Conservation (phyloP, 2,797 vertebrate species). For the Thamnophis elegans region DNA sequence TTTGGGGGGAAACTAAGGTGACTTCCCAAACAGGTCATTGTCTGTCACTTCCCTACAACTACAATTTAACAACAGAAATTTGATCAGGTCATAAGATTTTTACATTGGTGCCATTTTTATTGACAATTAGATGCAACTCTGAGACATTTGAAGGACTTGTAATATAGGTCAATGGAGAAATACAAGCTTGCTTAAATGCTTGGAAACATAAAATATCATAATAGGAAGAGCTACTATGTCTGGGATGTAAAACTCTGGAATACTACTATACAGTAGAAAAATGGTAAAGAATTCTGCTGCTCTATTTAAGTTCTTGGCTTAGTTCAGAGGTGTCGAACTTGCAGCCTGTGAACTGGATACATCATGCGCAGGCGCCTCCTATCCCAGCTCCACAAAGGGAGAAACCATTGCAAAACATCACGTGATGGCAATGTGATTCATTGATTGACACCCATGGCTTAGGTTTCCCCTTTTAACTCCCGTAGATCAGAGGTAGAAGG, state of each 20-base stretch:
- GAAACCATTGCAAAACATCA: too few species aligned
- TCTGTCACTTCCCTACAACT: neutral
- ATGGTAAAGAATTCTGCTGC: neutral
- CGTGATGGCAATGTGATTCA: too few species aligned
- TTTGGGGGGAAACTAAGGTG: neutral
- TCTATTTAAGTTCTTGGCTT: neutral
- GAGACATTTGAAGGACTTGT: too few species aligned
- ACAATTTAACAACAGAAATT: neutral
- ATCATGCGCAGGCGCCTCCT: too few species aligned
- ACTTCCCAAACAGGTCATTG: neutral
- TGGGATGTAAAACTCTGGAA: neutral
- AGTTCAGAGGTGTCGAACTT: too few species aligned
- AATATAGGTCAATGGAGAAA: neutral
- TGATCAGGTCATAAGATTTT: neutral
- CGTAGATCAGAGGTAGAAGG: neutral
- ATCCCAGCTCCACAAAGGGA: too few species aligned
- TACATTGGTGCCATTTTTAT: neutral
- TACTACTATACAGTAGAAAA: neutral
- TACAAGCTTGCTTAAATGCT: neutral
- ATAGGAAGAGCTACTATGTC: neutral
- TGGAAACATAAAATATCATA: neutral
- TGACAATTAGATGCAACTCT: neutral
- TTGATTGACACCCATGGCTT: neutral
- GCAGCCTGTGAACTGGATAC: too few species aligned
- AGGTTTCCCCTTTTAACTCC: neutral